Evolutionary conservation across 2,113 vertebrate genomes (phyloP).

Genomic region (Microcebus ravelobensis): DNA sequence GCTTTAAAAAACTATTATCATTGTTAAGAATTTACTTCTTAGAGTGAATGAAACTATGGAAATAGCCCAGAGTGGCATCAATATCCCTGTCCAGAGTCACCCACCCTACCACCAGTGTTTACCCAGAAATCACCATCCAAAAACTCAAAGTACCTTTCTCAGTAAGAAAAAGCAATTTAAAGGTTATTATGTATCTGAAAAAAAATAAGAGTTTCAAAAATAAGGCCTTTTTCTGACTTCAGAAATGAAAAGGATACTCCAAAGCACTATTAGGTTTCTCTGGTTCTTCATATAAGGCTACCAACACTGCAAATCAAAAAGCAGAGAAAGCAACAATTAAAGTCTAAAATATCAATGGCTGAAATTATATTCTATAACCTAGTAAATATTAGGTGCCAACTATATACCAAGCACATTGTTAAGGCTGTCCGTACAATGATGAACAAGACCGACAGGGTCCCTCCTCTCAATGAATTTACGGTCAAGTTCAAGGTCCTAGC

Average conservation of each 20-base stretch:
- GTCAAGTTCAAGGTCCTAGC: neutral
- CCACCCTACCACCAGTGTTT: slow-evolving; percentile 26
- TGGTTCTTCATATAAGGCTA: slow-evolving; percentile 94
- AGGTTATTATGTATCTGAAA: slow-evolving; percentile 42
- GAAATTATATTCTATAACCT: slow-evolving; percentile 40
- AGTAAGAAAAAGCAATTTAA: slow-evolving; percentile 15
- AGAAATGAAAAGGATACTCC: slow-evolving; percentile 94
- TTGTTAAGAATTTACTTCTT: slow-evolving; percentile 84
- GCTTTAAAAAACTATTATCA: slow-evolving; percentile 93
- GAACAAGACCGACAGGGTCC: neutral
- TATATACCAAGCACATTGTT: neutral
- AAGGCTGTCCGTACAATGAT: neutral
- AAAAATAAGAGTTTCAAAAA: slow-evolving; percentile 53
- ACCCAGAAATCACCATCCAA: neutral
- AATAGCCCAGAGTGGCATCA: neutral
- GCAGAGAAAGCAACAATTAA: slow-evolving; percentile 74
- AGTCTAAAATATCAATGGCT: slow-evolving; percentile 38
- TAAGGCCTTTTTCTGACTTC: slow-evolving; percentile 52
- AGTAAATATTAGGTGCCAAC: slow-evolving; percentile 17
- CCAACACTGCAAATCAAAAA: slow-evolving; percentile 90
- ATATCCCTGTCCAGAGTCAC: neutral
- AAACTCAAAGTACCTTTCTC: slow-evolving; percentile 58
- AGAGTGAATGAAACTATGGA: slow-evolving; percentile 43
- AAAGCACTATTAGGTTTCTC: slow-evolving; percentile 96
- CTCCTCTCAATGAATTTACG: slow-evolving; percentile 15